Percentiles rank a stretch among this genome's conserved stretches.
These are phyloP conservation scores for Tenualosa thibaudeaui DNA, from an alignment of 2,797 vertebrate genomes.

Conservation along the genomic window DNA sequence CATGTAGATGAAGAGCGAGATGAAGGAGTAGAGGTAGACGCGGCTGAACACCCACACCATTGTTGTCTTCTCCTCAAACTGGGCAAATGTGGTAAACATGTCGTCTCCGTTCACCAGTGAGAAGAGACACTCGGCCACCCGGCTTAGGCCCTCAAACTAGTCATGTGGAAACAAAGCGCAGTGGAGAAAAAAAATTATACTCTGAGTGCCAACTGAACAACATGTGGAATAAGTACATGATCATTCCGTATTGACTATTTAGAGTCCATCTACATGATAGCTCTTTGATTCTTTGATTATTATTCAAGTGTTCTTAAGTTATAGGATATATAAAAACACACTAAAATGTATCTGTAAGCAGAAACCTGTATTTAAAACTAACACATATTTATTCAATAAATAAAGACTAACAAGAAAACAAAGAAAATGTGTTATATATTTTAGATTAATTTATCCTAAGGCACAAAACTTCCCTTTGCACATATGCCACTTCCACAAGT, in stretches of 20 bases:
- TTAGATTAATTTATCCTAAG: background rate
- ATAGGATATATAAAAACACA: background rate
- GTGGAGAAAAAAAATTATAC: background rate
- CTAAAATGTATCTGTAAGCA: background rate
- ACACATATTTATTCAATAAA: background rate
- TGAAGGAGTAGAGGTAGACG: conserved; percentile 93
- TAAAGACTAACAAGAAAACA: background rate
- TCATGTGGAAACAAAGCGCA: conserved; percentile 25
- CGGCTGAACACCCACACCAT: conserved; percentile 95
- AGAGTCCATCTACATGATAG: background rate
- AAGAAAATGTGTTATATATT: background rate
- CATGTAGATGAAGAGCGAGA: conserved; percentile 97
- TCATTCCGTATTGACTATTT: background rate
- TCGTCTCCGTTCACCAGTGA: conserved; percentile 95
- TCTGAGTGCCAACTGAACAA: background rate
- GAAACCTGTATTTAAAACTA: background rate
- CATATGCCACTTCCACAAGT: background rate
- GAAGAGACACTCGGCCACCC: conserved; percentile 93
- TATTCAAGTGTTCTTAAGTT: background rate
- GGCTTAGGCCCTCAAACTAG: conserved; percentile 91
- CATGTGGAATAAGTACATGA: background rate
- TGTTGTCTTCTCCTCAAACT: conserved; percentile 88
- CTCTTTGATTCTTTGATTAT: background rate
- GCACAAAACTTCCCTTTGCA: background rate
- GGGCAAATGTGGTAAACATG: conserved; percentile 94